Evolutionary conservation across 92 coral and sea anemone species (phyloP).

Genomic region (Phenganax stokvisi): DNA sequence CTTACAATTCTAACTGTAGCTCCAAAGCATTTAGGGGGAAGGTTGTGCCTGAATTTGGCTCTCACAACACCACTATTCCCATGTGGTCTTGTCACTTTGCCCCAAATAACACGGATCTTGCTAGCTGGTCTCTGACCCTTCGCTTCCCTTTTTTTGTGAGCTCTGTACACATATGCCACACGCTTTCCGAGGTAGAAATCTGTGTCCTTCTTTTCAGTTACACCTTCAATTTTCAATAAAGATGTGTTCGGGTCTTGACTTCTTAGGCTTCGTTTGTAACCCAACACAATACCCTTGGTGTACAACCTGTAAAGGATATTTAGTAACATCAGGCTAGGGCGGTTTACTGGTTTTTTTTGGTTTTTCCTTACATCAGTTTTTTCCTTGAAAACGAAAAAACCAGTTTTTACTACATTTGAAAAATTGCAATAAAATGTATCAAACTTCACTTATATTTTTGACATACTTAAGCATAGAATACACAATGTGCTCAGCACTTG

Average conservation of each 20-base stretch:
- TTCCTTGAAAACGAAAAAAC: no score
- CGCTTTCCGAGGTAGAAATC: conserved; percentile 94
- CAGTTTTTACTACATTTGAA: no score
- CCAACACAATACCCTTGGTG: conserved; percentile 94
- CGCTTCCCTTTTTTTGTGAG: conserved; percentile 72
- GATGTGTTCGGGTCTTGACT: conserved; percentile 97
- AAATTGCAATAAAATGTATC: no score
- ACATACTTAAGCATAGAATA: no score
- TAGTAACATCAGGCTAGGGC: no score
- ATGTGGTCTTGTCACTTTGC: conserved; percentile 84
- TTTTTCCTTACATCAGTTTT: no score
- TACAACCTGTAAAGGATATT: conserved; percentile 53
- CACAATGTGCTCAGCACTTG: no score
- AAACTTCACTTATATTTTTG: no score
- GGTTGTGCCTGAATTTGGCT: conserved; percentile 92
- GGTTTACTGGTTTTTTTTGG: no score
- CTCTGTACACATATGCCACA: conserved; percentile 93
- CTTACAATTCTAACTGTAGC: conserved; percentile 96
- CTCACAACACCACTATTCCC: conserved; percentile 99
- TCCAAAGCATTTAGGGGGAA: conserved; percentile 96
- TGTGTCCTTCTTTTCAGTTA: conserved; percentile 65
- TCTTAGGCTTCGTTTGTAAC: conserved; percentile 91
- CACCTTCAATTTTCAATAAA: conserved; percentile 86
- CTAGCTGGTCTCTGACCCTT: conserved; percentile 84
- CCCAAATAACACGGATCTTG: conserved; percentile 93